Conservation (phyloP, 2,888 invertebrate species). For the Liopterus haemorrhoidalis region DNA sequence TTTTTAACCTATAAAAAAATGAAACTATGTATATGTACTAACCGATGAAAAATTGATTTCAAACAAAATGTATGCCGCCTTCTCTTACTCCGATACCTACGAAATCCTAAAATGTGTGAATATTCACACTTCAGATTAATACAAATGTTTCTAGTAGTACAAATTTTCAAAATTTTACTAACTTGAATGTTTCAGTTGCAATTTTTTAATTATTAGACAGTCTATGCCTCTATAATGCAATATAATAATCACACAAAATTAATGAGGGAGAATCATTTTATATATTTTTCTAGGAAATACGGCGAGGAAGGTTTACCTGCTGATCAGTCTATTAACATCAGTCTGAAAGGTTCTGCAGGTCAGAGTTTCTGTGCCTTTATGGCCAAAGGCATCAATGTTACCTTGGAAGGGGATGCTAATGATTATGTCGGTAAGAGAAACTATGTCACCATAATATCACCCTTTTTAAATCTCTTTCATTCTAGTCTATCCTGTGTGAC, state of each 20-base stretch:
- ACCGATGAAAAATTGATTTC: no score
- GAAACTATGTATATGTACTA: no score
- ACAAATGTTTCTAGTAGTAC: no score
- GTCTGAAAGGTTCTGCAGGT: constrained; percentile 87
- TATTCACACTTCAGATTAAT: no score
- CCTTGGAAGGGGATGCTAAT: constrained; percentile 93
- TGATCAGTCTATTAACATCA: constrained; percentile 69
- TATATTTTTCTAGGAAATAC: constrained; percentile 59
- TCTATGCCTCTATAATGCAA: constrained; percentile 3
- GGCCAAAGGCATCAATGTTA: constrained; percentile 81
- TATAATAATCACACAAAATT: not conserved
- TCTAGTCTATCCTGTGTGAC: no score
- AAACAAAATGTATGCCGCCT: no score
- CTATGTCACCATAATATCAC: no score
- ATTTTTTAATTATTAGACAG: constrained; percentile 3
- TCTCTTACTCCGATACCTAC: no score
- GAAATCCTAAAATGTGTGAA: no score
- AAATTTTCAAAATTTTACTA: no score
- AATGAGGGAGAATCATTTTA: constrained; percentile 5
- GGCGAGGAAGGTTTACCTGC: constrained; percentile 82
- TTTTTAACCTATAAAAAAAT: no score
- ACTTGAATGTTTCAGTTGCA: not conserved
- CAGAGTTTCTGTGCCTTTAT: constrained; percentile 99
- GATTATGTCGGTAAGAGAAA: constrained; percentile 94
- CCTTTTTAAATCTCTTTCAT: no score